Conservation (phyloP, 2,888 invertebrate species). For the Clostera curtula region DNA sequence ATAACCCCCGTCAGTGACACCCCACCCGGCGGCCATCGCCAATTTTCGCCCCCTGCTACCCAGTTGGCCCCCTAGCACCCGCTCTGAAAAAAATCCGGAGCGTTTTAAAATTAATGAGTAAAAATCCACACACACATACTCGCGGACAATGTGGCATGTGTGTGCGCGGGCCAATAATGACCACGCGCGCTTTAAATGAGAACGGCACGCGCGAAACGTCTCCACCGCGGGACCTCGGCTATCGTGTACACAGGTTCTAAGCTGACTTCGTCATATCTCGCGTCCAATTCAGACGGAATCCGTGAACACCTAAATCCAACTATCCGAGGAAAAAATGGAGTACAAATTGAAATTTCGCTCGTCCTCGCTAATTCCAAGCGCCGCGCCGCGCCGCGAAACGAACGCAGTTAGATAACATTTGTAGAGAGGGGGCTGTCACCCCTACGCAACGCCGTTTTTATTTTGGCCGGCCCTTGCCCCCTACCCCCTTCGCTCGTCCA, state of each 20-base stretch:
- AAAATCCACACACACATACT: slow-evolving; percentile 73
- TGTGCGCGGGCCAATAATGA: slow-evolving; percentile 63
- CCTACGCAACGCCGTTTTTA: slow-evolving; percentile 75
- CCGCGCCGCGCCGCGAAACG: slow-evolving; percentile 59
- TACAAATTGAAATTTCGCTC: slow-evolving; percentile 69
- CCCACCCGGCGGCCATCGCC: slow-evolving; percentile 74
- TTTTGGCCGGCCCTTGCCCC: slow-evolving; percentile 73
- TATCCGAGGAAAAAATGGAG: slow-evolving; percentile 63
- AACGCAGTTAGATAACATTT: slow-evolving; percentile 75
- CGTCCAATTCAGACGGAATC: slow-evolving; percentile 30
- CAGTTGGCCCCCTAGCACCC: slow-evolving; percentile 63
- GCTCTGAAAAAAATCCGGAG: slow-evolving; percentile 75
- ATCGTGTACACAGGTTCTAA: too few species aligned
- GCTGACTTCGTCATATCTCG: slow-evolving; percentile 9
- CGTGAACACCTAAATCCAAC: slow-evolving; percentile 47
- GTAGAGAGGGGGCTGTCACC: slow-evolving; percentile 67
- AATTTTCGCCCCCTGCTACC: slow-evolving; percentile 62
- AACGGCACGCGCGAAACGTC: slow-evolving; percentile 22
- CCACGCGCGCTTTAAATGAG: slow-evolving; percentile 41
- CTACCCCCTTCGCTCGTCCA: slow-evolving; percentile 71
- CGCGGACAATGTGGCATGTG: slow-evolving; percentile 51
- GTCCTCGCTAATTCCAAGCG: slow-evolving; percentile 64
- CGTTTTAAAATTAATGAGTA: slow-evolving; percentile 77
- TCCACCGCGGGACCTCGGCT: too few species aligned
- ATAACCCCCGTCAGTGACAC: slow-evolving; percentile 75